Base-by-base conservation (phyloP, 2,888 invertebrate genomes). In the Auanema sp. region DNA sequence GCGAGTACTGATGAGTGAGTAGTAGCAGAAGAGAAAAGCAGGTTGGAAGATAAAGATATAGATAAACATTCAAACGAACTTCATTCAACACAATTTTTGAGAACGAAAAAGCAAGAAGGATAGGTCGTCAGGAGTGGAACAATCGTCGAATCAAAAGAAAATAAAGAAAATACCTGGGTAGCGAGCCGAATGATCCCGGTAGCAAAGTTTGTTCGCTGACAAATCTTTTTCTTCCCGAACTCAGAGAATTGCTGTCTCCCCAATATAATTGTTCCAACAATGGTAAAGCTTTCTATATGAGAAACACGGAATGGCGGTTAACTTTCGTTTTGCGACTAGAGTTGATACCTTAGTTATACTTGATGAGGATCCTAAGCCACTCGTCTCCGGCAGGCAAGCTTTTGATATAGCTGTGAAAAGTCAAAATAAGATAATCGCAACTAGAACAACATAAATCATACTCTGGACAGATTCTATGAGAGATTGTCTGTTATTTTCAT, bases 201-300 rank as follows among this genome's bases (percentile, higher is more conserved):
- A 57, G 57, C 57, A 47, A 14, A 44, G 58, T 41, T 44, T 44
- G 16, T 58, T 64, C 58, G 40, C 66, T 65, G 16, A 62, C 25
- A 57, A 58, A 65, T 16, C 65, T 56, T 58, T 64, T 64, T 16
- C 65, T 65, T 18, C 57, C 51, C 12, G 14, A 52, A n/a, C 25
- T 18, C n/a, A 40, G 6, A 10, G 33, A 49, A 16, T 51, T 51
- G 16, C 47, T 50, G 57, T 74, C 74, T 12, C 74, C 74, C 71
- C 70, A 74, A 44, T 72, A 74, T 4, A 74, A 60, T 47, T 74
- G 74, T 52, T 74, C 68, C 16, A 74, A 64, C 12, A 74, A 63
- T 11, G 74, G 74, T 18, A 74, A 60, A 25, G 74, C 66, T 16
- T 61, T 49, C 11, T 69, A 64, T 11, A 65, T 41, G 24, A 58